Evolutionary conservation across 2,888 invertebrate genomes (phyloP), one percentile per base, ranked within the genome.

Genomic region (Mycalesis mineus): DNA sequence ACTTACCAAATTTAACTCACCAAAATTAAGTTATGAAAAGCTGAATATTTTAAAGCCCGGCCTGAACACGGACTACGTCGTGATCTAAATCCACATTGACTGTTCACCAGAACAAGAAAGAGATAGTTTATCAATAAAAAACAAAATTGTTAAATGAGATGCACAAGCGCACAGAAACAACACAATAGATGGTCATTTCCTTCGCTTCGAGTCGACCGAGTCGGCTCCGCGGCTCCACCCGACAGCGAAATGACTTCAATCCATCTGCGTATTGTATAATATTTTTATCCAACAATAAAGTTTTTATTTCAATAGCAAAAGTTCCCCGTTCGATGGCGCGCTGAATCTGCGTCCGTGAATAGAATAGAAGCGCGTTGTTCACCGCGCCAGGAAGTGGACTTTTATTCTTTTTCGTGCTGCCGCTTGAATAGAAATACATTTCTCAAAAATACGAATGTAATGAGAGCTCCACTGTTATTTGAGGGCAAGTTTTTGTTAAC

Each of bases 261-360:
- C 39, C 36, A 49, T 49, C 49, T 40, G 11, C 40, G 50, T 40
- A 50, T 50, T 49, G 49, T 49, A 22, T 37, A 22, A n/a, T n/a
- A 22, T 22, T 13, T 39, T 17, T 33, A 33, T 33, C 9, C 50
- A 29, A 40, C 50, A 50, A 50, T 29, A 50, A 40, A 40, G 37
- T 39, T 40, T 50, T 50, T 50, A 50, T 40, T 50, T 29, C 28
- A 50, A 50, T 50, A 29, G 50, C 50, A 9, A 39, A 39, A 40
- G 14, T 40, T 7, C 39, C 40, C 40, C 50, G 40, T 50, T 29
- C 50, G 39, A 39, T 50, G 39, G 28, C 36, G 49, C 7, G n/a
- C 29, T 40, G 50, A 28, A 39, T 39, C 33, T 33, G 47, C 14
- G 33, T 33, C 47, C 47, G 7, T 47, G 47, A 47, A 47, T 47